Base-by-base conservation (phyloP, 1,140 invertebrate genomes). In the Agraylea sexmaculata region DNA sequence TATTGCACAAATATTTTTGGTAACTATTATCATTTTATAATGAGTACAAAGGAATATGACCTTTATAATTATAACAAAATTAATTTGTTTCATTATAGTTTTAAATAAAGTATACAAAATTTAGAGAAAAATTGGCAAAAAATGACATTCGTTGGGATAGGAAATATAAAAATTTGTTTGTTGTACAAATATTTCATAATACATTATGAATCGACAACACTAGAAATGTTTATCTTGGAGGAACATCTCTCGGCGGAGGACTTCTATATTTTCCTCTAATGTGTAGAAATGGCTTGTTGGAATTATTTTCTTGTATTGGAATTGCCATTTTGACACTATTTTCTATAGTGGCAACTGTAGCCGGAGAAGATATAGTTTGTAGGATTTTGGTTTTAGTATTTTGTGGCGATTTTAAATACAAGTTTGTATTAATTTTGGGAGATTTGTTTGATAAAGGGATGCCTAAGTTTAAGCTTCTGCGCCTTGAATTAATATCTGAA, bases 231-330 rank as follows among this genome's bases (percentile, higher is more conserved):
- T 66, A 68, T 66, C 64, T 65, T 23, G 63, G 62, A 5, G 64
- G 64, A 8, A 66, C 60, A 50, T 68, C 66, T 12, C 68, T 51
- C 43, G 71, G 69, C 40, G 75, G 71, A 25, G 76, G 70, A 55
- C 75, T 79, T 49, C 76, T 69, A 55, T 81, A 82, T 58, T 82
- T 80, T 56, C 75, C 75, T 51, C 75, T 70, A 52, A 80, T 80
- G 62, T 80, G 78, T 39, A 82, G 60, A 57, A 77, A 82, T 57
- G 71, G 62, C 55, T 70, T 66, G 33, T 64, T 62, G 15, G 59
- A 41, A 6, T 55, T 60, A 40, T 45, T 60, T 12, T 58, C 59
- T 50, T 63, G 50, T 55, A 53, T 34, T 12, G 60, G 60, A 15
- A 66, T 46, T 10, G 63, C 64, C 31, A 55, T 49, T 4, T 61